phyloP scores from a whole-genome alignment of 2,113 vertebrate species.

The Lepus americanus region DNA sequence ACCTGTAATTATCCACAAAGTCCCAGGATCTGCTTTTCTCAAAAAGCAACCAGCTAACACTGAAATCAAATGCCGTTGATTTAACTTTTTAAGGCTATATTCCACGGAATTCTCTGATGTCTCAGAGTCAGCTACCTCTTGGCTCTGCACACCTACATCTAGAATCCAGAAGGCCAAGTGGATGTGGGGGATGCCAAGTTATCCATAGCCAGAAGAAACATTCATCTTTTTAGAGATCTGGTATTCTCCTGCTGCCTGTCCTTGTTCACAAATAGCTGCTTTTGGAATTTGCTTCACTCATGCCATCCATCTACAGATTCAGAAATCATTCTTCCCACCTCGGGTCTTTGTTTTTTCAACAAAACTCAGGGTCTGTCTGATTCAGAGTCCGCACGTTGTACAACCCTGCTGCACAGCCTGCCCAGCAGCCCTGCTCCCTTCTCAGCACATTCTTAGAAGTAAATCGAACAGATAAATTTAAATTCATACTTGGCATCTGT shows the following conservation, averaged over 20 bases:
- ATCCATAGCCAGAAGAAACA: not conserved
- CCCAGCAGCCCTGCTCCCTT: not conserved
- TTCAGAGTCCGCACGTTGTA: accelerated
- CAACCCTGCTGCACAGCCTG: not conserved
- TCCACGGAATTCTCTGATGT: conserved; percentile 16
- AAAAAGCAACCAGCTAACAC: not conserved
- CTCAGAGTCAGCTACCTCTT: not conserved
- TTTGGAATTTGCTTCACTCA: not conserved
- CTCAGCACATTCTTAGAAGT: not conserved
- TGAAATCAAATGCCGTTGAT: not conserved
- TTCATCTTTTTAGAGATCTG: not conserved
- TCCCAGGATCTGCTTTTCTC: not conserved
- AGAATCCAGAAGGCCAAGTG: not conserved
- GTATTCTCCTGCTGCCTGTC: not conserved
- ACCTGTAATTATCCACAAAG: not conserved
- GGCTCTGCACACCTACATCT: not conserved
- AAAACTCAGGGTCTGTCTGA: conserved; percentile 5
- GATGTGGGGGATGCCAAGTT: too few relatives aligned
- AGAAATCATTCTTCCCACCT: not conserved
- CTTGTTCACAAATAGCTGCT: not conserved
- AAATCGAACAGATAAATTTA: not conserved
- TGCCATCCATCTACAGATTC: accelerated
- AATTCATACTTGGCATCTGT: not conserved
- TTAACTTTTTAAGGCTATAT: not conserved
- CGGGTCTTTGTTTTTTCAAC: not conserved